Evolutionary conservation across 2,113 vertebrate genomes (phyloP).

Genomic region (Camelus dromedarius): DNA sequence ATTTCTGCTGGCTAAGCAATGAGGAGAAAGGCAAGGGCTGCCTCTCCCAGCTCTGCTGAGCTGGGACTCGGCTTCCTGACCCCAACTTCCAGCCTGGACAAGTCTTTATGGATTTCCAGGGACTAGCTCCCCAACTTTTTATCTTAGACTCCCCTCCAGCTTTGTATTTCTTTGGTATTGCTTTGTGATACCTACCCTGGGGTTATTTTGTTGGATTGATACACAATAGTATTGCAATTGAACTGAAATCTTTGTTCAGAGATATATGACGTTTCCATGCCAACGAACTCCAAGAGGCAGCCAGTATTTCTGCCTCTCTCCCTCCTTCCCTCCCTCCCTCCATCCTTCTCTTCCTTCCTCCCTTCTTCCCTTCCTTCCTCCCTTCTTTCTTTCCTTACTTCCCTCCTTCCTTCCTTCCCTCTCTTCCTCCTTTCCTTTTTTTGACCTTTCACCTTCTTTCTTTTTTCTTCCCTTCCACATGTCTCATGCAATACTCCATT

Average conservation of each 20-base stretch:
- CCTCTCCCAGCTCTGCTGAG: not conserved
- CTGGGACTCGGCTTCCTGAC: not conserved
- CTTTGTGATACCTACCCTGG: not conserved
- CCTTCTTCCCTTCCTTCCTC: too few species aligned
- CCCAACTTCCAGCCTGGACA: not conserved
- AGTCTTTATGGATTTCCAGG: not conserved
- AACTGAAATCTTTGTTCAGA: constrained; percentile 62
- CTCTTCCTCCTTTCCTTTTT: not conserved
- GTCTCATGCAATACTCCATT: not conserved
- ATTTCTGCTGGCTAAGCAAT: constrained; percentile 34
- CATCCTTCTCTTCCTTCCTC: accelerated
- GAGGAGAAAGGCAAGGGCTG: not conserved
- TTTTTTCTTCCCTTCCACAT: not conserved
- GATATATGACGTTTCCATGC: constrained; percentile 76
- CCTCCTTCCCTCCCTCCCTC: too few species aligned
- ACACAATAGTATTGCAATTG: constrained; percentile 36
- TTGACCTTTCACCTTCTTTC: not conserved
- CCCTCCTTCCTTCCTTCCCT: accelerated
- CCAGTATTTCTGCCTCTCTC: not conserved
- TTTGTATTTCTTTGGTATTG: constrained; percentile 38
- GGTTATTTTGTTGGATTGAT: constrained; percentile 54
- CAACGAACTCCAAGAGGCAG: constrained; percentile 67
- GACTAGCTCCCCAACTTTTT: not conserved
- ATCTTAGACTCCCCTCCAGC: not conserved
- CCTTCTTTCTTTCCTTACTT: accelerated